Evolutionary conservation across 2,113 vertebrate species (phyloP).

Genomic region (Elgaria multicarinata): DNA sequence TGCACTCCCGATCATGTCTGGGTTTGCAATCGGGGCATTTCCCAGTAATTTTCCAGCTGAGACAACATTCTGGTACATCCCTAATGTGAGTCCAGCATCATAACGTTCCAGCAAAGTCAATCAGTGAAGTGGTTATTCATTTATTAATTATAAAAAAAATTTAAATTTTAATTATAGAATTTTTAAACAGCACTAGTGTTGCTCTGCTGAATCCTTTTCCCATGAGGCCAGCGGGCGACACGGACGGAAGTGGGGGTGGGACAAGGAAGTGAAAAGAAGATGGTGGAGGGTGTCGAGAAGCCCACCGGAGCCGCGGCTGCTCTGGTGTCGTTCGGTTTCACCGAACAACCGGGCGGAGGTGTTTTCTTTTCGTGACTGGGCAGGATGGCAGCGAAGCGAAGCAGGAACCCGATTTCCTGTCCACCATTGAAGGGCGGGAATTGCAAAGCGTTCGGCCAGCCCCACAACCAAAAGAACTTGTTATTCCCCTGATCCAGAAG

Average conservation of each 20-base stretch:
- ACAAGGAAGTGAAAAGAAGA: constrained; percentile 16
- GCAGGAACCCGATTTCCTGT: constrained; percentile 78
- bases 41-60: no score
- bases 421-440: constrained; percentile 77
- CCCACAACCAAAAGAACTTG: constrained; percentile 81
- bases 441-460: constrained; percentile 80
- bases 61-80: no score
- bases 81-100: neutral
- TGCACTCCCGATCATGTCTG: no score
- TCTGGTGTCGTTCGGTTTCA: constrained; percentile 83
- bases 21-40: no score
- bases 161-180: no score
- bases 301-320: neutral
- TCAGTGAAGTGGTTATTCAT: no score
- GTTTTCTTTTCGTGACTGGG: neutral
- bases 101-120: neutral
- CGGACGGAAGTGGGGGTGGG: constrained; percentile 20
- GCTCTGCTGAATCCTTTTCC: no score
- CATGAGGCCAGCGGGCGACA: neutral
- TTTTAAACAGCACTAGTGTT: no score
- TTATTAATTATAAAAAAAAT: no score
- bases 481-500: constrained; percentile 89
- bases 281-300: constrained; percentile 9
- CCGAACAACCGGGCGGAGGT: constrained; percentile 73
- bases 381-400: neutral